Conservation (phyloP, 2,113 vertebrate genomes). For the Protobothrops flavoviridis region DNA sequence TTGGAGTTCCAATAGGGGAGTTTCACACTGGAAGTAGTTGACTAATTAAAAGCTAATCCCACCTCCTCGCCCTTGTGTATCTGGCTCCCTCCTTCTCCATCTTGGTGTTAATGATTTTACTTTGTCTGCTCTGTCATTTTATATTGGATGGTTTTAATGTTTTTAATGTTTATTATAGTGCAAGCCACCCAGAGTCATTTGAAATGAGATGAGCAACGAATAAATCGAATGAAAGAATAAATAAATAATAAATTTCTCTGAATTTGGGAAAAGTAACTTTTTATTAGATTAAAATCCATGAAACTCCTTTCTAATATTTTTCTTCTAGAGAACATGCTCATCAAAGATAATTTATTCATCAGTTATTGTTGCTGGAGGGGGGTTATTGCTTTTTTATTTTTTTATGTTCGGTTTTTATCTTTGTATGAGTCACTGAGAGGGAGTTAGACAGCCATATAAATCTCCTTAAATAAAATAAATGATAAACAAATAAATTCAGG, state of each 20-base stretch:
- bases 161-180: neutral
- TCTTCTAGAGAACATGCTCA: neutral
- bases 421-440: neutral
- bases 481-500: neutral
- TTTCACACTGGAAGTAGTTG: neutral
- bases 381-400: neutral
- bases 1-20: neutral
- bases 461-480: neutral
- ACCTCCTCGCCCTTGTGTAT: neutral
- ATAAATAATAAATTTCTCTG: neutral
- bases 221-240: neutral
- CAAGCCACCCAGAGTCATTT: neutral
- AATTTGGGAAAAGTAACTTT: neutral
- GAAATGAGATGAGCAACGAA: neutral
- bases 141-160: neutral
- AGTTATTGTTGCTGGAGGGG: neutral
- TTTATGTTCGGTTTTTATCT: neutral
- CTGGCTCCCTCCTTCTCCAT: neutral
- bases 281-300: neutral
- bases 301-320: neutral
- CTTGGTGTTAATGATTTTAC: too few species aligned
- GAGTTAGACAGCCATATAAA: neutral
- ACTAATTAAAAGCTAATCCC: neutral
- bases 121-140: neutral
- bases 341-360: neutral